These are phyloP conservation scores for Poecilia picta DNA, from an alignment of 2,797 vertebrate genomes.

Conservation along the genomic window DNA sequence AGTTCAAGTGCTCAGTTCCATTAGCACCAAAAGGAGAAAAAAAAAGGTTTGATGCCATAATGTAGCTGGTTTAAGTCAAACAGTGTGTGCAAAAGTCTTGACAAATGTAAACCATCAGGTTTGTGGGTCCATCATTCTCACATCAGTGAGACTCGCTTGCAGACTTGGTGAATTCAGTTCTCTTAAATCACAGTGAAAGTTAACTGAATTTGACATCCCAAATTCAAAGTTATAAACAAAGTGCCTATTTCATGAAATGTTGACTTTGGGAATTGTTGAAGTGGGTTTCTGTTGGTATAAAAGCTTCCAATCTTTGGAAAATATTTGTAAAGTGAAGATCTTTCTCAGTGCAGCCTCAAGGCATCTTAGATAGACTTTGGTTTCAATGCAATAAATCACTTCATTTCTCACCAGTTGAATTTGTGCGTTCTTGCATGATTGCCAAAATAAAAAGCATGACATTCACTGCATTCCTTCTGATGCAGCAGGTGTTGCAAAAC, in stretches of 20 bases:
- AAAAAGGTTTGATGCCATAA: constrained; percentile 4
- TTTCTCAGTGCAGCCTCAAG: neutral
- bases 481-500: constrained; percentile 39
- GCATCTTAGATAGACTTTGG: constrained; percentile 4
- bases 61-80: constrained; percentile 13
- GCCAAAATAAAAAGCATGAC: constrained; percentile 20
- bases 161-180: constrained; percentile 1
- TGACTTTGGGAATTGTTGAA: neutral
- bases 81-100: neutral
- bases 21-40: neutral
- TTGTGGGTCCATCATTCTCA: constrained; percentile 12
- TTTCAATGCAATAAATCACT: constrained; percentile 24
- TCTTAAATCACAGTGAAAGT: constrained; percentile 10
- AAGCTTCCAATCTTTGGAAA: neutral
- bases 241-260: neutral
- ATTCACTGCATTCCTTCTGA: constrained; percentile 20
- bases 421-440: constrained; percentile 22
- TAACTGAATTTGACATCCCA: neutral
- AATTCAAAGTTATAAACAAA: constrained; percentile 5
- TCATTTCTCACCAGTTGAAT: constrained; percentile 25
- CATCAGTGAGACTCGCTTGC: neutral
- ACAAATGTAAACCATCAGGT: neutral
- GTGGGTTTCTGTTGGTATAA: neutral
- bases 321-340: neutral
- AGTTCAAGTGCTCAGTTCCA: constrained; percentile 41